A percentile compares a stretch with the other conserved stretches of the same genome.
Conservation (phyloP, 2,888 invertebrate genomes). For the Phortica magna region DNA sequence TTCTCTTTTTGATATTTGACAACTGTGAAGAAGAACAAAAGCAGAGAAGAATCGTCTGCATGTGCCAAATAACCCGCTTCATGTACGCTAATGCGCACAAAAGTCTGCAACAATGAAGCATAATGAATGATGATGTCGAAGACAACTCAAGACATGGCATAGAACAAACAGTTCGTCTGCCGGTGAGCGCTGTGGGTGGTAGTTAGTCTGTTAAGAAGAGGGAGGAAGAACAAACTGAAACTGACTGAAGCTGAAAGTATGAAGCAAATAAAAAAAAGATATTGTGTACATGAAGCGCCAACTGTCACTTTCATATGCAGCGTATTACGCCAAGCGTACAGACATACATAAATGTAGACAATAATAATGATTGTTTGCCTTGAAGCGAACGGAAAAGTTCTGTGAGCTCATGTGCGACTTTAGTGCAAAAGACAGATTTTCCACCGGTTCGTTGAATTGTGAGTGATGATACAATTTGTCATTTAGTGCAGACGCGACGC, state of each 20-base stretch:
- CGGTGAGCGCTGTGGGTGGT: conserved; percentile 47
- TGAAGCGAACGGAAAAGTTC: conserved; percentile 25
- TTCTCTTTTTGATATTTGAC: conserved; percentile 53
- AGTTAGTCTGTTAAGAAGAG: conserved; percentile 30
- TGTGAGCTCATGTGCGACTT: conserved; percentile 34
- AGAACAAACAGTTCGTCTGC: conserved; percentile 58
- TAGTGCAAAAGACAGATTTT: conserved; percentile 29
- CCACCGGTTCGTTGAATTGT: conserved; percentile 37
- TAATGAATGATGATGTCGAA: conserved; percentile 69
- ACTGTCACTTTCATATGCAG: conserved; percentile 48
- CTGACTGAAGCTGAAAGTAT: not conserved
- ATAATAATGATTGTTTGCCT: conserved; percentile 64
- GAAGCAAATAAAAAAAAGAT: not conserved
- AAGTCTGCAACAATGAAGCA: conserved; percentile 59
- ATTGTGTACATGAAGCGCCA: conserved; percentile 3
- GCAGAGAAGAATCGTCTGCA: conserved; percentile 23
- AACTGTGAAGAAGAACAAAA: conserved; percentile 39
- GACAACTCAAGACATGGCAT: conserved; percentile 49
- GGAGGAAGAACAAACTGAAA: not conserved
- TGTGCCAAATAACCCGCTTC: conserved; percentile 52
- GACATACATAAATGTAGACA: conserved; percentile 56
- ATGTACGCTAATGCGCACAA: conserved; percentile 44
- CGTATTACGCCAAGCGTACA: conserved; percentile 20
- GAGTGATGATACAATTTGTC: conserved; percentile 72
- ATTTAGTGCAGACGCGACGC: conserved; percentile 66